Evolutionary conservation across 92 coral and sea anemone species (phyloP).

Genomic region (Porites evermanni): DNA sequence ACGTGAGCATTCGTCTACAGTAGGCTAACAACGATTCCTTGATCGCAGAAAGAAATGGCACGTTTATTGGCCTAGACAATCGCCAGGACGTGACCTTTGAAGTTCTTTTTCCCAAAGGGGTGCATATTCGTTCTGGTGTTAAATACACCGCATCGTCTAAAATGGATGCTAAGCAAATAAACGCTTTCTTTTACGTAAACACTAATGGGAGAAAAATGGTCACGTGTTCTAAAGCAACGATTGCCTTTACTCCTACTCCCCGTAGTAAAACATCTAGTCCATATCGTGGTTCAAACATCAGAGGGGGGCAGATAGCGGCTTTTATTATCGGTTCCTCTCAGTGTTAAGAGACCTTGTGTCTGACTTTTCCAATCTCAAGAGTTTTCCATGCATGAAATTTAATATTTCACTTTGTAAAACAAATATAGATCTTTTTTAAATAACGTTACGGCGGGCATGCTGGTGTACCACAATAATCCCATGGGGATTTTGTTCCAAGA

Average conservation of each 20-base stretch:
- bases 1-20: not conserved
- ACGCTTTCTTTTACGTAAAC: not conserved
- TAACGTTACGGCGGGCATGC: no score
- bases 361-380: no score
- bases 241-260: not conserved
- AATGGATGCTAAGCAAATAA: not conserved
- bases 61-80: not conserved
- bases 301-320: not conserved
- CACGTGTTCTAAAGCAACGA: not conserved
- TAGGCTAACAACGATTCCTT: not conserved
- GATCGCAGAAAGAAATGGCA: not conserved
- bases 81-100: not conserved
- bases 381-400: no score
- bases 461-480: no score
- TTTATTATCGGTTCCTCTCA: not conserved
- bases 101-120: not conserved
- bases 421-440: no score
- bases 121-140: not conserved
- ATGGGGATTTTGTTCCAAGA: no score
- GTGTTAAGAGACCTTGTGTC: not conserved
- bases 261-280: not conserved
- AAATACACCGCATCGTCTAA: not conserved
- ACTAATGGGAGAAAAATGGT: not conserved
- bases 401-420: no score
- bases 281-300: not conserved